Conservation (phyloP, 1,140 invertebrate species). For the Panagrolaimus sp. region DNA sequence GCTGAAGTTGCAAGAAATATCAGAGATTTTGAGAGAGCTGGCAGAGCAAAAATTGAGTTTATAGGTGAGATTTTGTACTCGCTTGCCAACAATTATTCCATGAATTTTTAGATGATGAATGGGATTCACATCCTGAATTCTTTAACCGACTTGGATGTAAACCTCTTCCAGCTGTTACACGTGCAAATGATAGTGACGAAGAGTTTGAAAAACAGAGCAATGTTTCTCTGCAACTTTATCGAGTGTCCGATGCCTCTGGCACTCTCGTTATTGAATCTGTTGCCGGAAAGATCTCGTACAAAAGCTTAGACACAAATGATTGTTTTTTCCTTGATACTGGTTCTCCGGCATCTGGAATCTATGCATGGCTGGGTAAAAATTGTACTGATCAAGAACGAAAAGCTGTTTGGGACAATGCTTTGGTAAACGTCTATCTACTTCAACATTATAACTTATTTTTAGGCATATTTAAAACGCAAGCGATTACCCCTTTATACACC, state of each 20-base stretch:
- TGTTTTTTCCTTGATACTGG: slow-evolving; percentile 7
- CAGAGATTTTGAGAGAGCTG: not conserved
- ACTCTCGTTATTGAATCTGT: not conserved
- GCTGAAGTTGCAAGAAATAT: slow-evolving; percentile 11
- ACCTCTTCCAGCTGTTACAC: not conserved
- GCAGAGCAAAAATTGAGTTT: not conserved
- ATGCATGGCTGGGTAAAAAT: not conserved
- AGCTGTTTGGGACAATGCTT: not conserved
- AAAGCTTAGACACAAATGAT: not conserved
- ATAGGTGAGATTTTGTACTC: not conserved
- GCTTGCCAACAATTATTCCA: not conserved
- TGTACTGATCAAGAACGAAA: slow-evolving; percentile 2
- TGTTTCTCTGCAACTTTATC: not conserved
- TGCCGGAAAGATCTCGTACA: not conserved
- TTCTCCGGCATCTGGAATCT: not conserved
- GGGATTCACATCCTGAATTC: not conserved
- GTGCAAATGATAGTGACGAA: not conserved
- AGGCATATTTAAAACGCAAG: not conserved
- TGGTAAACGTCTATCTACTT: not conserved
- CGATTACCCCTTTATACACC: not conserved
- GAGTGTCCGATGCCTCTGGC: not conserved
- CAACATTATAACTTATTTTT: too few species aligned
- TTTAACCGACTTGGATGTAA: not conserved
- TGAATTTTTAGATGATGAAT: not conserved
- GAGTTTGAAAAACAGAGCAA: not conserved